These are phyloP conservation scores for Pseudopipra pipra DNA, from an alignment of 2,113 vertebrate species.

Conservation along the genomic window DNA sequence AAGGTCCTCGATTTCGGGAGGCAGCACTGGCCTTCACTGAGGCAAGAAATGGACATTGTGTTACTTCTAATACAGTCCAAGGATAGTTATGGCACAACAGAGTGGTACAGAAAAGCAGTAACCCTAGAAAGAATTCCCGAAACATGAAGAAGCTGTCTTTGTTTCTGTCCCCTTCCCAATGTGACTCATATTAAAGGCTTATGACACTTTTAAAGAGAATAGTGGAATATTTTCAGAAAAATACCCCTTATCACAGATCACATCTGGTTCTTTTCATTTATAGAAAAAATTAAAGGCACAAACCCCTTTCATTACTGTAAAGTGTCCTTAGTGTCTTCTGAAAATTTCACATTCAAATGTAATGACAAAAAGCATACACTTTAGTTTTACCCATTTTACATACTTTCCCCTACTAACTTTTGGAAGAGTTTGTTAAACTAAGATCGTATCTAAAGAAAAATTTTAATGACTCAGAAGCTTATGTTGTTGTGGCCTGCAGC, in stretches of 20 bases:
- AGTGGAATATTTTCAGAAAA: neutral
- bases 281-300: neutral
- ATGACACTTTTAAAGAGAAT: neutral
- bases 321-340: neutral
- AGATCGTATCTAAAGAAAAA: neutral
- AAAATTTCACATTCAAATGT: neutral
- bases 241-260: neutral
- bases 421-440: neutral
- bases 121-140: neutral
- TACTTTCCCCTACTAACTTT: neutral
- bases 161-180: neutral
- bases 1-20: neutral
- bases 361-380: neutral
- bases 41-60: neutral
- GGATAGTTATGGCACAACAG: neutral
- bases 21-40: neutral
- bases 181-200: neutral
- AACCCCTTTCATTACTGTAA: neutral
- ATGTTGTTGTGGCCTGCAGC: neutral
- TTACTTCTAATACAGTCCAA: neutral
- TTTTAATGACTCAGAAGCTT: neutral
- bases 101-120: neutral
- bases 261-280: neutral
- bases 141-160: neutral
- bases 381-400: neutral